These are phyloP conservation scores for Cryptocheilus praepositus DNA, from an alignment of 2,888 invertebrate species.

Conservation along the genomic window DNA sequence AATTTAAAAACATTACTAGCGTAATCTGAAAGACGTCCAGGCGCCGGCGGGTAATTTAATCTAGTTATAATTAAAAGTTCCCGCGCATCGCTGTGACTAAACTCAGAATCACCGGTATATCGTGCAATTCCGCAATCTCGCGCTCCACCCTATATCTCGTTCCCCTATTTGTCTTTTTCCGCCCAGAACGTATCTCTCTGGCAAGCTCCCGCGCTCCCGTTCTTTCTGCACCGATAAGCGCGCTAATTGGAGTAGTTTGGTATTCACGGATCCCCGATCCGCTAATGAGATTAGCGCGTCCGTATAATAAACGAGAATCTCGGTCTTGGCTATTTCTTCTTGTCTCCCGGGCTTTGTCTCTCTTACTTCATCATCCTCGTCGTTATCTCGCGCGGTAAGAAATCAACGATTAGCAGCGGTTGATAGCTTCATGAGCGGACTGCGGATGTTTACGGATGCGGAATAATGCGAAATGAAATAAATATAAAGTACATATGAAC, in stretches of 20 bases:
- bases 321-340: too few species aligned
- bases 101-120: too few species aligned
- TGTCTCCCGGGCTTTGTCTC: background rate
- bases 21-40: too few species aligned
- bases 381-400: too few species aligned
- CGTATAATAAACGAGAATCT: constrained; percentile 10
- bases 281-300: constrained; percentile 46
- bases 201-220: background rate
- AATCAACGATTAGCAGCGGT: background rate
- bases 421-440: background rate
- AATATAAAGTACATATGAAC: too few species aligned
- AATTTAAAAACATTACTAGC: too few species aligned
- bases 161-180: constrained; percentile 12
- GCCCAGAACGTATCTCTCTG: constrained; percentile 14
- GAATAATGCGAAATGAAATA: too few species aligned
- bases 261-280: constrained; percentile 26
- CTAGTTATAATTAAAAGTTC: background rate
- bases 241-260: constrained; percentile 45
- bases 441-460: too few species aligned
- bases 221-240: constrained; percentile 31
- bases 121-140: background rate
- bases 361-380: too few species aligned
- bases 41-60: too few species aligned
- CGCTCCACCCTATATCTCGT: background rate
- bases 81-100: background rate